Percentiles rank a stretch among this genome's conserved stretches.
These are phyloP conservation scores for Desmodus rotundus DNA, from an alignment of 2,113 vertebrate species.

Conservation along the genomic window DNA sequence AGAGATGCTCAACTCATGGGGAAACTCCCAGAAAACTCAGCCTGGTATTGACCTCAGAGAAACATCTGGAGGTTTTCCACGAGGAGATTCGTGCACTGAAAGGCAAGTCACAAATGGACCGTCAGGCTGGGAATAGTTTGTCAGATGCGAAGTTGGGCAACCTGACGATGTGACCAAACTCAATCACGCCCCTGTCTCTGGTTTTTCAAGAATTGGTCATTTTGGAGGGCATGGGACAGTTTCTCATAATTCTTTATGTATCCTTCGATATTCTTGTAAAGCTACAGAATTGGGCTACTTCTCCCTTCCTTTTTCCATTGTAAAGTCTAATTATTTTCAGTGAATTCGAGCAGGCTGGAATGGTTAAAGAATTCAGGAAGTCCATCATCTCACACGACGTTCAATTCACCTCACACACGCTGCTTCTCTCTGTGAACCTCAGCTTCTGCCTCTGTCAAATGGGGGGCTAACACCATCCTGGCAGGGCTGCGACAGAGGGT, in stretches of 20 bases:
- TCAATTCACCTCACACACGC: not conserved
- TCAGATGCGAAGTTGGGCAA: not conserved
- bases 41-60: not conserved
- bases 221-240: not conserved
- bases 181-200: not conserved
- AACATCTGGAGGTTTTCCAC: not conserved
- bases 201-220: not conserved
- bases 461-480: not conserved
- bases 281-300: not conserved
- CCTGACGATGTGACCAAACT: not conserved
- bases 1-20: not conserved
- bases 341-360: not conserved
- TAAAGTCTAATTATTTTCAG: constrained; percentile 11
- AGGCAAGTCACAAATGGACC: not conserved
- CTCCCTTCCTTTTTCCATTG: not conserved
- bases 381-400: not conserved
- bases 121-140: not conserved
- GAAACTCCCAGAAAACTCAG: not conserved
- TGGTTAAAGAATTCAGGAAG: not conserved
- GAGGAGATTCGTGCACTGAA: not conserved
- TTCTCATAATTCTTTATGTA: not conserved
- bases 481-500: not conserved
- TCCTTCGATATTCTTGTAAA: not conserved
- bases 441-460: not conserved
- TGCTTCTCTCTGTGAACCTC: not conserved